Evolutionary conservation across 1,140 invertebrate species (phyloP).

Genomic region (Diploscapter pachys): DNA sequence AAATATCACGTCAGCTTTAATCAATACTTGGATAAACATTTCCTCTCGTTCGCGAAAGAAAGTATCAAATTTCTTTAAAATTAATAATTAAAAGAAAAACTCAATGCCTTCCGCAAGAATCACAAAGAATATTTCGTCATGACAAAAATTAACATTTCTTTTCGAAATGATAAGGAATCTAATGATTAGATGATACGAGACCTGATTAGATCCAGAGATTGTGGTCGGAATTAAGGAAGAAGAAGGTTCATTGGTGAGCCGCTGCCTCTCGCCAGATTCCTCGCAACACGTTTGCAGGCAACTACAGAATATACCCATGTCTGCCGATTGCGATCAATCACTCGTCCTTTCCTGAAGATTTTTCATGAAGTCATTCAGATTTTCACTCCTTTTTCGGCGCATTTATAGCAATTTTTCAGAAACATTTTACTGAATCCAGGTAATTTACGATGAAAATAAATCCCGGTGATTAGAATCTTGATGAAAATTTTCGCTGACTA

Average conservation of each 20-base stretch:
- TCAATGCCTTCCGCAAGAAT: too few relatives aligned
- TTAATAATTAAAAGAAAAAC: too few relatives aligned
- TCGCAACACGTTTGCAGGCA: slow-evolving; percentile 30
- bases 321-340: too few relatives aligned
- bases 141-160: too few relatives aligned
- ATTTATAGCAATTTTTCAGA: neutral
- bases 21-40: too few relatives aligned
- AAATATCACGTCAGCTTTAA: too few relatives aligned
- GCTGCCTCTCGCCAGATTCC: slow-evolving; percentile 15
- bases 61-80: slow-evolving; percentile 1
- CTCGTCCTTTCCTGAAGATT: slow-evolving; percentile 27
- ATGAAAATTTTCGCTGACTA: too few relatives aligned
- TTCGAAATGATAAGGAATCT: slow-evolving; percentile 15
- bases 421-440: neutral
- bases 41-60: neutral
- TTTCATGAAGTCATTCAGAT: neutral
- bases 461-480: too few relatives aligned
- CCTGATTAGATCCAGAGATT: slow-evolving; percentile 18
- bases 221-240: slow-evolving; percentile 10
- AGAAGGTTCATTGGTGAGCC: slow-evolving; percentile 5
- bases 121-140: too few relatives aligned
- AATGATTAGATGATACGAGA: neutral
- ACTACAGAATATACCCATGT: slow-evolving; percentile 34
- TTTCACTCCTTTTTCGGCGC: slow-evolving; percentile 7
- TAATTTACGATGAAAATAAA: slow-evolving; percentile 5